Evolutionary conservation across 2,888 invertebrate genomes (phyloP).

Genomic region (Anoplius nigerrimus): DNA sequence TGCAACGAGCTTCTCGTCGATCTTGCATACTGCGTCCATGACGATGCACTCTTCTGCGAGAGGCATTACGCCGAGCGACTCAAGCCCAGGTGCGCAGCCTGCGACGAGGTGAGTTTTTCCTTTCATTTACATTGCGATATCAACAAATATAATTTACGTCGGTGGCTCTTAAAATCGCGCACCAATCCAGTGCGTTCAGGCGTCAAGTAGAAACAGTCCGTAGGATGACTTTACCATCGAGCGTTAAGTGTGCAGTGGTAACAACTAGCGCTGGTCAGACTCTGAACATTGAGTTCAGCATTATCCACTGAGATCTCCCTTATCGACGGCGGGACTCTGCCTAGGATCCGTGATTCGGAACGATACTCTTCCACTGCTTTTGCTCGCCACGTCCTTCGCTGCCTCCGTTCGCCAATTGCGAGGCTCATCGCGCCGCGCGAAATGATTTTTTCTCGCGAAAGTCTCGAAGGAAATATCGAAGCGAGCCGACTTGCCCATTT

Average conservation of each 20-base stretch:
- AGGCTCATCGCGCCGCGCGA: neutral
- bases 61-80: conserved; percentile 97
- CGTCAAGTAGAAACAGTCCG: conserved; percentile 11
- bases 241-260: conserved; percentile 19
- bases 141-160: neutral
- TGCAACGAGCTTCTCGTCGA: conserved; percentile 97
- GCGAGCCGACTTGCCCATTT: conserved; percentile 51
- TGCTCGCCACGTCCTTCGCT: neutral
- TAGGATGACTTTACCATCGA: conserved; percentile 31
- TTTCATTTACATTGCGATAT: conserved; percentile 3
- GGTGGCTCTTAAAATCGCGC: neutral
- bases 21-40: conserved; percentile 95
- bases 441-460: conserved; percentile 16
- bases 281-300: conserved; percentile 3
- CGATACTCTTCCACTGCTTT: neutral
- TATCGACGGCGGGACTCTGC: conserved; percentile 38
- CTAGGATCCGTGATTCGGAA: neutral
- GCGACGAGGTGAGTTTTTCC: conserved; percentile 96
- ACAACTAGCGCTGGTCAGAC: conserved; percentile 21
- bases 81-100: conserved; percentile 96
- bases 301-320: conserved; percentile 44
- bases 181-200: neutral
- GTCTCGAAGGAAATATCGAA: conserved; percentile 22
- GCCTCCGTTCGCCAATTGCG: conserved; percentile 14
- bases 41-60: conserved; percentile 92